Evolutionary conservation across 2,113 vertebrate species (phyloP).

Genomic region (Hydropotes inermis): DNA sequence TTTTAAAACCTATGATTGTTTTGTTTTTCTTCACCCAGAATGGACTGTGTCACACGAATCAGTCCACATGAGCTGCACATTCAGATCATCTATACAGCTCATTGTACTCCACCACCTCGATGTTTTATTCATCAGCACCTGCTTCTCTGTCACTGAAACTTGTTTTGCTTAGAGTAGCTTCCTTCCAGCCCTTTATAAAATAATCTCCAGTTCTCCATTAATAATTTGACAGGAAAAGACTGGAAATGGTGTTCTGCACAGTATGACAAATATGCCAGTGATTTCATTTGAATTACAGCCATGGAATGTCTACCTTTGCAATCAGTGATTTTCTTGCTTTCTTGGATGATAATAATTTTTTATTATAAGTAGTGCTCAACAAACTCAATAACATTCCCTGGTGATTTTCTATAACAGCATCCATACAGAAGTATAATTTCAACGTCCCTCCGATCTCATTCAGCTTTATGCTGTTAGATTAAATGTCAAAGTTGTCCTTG

Average conservation of each 20-base stretch:
- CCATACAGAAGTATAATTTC: constrained; percentile 79
- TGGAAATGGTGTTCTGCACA: neutral
- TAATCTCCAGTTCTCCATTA: neutral
- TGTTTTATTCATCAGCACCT: constrained; percentile 47
- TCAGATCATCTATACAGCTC: neutral
- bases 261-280: neutral
- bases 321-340: constrained; percentile 55
- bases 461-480: constrained; percentile 67
- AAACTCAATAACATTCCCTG: constrained; percentile 66
- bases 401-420: constrained; percentile 67
- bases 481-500: constrained; percentile 65
- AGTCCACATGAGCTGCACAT: neutral
- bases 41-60: constrained; percentile 11
- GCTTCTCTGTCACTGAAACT: constrained; percentile 6
- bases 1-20: neutral
- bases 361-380: constrained; percentile 70
- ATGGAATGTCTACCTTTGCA: neutral
- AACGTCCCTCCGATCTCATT: constrained; percentile 75
- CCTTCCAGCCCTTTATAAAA: constrained; percentile 18
- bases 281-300: constrained; percentile 1
- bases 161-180: constrained; percentile 20
- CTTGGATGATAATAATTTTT: constrained; percentile 63
- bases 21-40: constrained; percentile 38
- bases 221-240: constrained; percentile 29
- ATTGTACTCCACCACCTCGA: neutral